These are phyloP conservation scores for Saccostrea cuccullata DNA, from an alignment of 1,140 invertebrate species.

Conservation along the genomic window DNA sequence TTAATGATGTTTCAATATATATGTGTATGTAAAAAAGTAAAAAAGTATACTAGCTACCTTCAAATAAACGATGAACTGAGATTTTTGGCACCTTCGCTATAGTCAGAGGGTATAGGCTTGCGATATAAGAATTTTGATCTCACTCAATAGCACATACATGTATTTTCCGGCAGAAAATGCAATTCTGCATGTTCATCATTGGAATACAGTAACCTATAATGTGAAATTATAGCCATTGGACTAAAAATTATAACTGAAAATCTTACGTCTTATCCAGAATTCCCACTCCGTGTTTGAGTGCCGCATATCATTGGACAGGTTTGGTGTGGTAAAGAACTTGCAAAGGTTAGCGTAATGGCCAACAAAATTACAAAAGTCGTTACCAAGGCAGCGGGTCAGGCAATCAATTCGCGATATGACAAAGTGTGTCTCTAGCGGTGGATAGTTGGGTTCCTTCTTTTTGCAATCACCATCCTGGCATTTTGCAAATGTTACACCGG, in stretches of 20 bases:
- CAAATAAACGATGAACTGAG: no score
- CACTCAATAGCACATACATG: no score
- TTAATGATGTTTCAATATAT: no score
- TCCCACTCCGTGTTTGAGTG: background rate
- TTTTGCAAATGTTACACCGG: background rate
- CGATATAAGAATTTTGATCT: no score
- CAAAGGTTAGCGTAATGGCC: background rate
- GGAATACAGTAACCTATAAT: no score
- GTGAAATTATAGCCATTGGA: no score
- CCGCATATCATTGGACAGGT: background rate
- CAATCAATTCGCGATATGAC: background rate
- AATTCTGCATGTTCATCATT: no score
- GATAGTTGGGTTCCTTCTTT: background rate
- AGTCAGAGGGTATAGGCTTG: no score
- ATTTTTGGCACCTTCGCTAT: no score
- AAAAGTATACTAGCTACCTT: no score
- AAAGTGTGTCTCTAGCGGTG: background rate
- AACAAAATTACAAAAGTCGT: background rate
- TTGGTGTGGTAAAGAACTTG: background rate
- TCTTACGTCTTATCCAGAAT: constrained; percentile 10
- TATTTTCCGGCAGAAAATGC: no score
- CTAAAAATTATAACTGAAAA: background rate
- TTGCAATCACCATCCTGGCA: background rate
- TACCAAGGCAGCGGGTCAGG: background rate
- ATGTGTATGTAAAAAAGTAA: no score